Conservation (phyloP, 2,888 invertebrate genomes). For the Linyphia triangularis region DNA sequence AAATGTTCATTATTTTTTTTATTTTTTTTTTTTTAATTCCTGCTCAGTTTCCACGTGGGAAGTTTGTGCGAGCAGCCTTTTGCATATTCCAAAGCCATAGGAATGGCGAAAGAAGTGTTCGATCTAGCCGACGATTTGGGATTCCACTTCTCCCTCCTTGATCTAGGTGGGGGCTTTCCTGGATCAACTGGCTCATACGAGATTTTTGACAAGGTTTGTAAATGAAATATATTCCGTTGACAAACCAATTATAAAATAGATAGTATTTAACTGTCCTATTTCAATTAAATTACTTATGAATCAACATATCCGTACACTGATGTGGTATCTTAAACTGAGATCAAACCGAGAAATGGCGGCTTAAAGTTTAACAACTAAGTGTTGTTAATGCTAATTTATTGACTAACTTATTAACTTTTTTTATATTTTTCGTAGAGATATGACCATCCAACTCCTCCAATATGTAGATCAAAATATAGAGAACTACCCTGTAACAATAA, state of each 20-base stretch:
- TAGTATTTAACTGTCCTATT: too few relatives aligned
- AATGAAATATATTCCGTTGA: too few relatives aligned
- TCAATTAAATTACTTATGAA: neutral
- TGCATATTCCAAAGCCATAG: slow-evolving; percentile 90
- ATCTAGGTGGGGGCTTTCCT: slow-evolving; percentile 94
- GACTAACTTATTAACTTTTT: too few relatives aligned
- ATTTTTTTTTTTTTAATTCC: neutral
- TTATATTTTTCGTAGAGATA: too few relatives aligned
- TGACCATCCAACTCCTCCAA: too few relatives aligned
- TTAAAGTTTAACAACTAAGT: too few relatives aligned
- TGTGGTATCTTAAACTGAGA: too few relatives aligned
- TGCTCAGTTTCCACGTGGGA: slow-evolving; percentile 93
- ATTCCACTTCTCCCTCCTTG: slow-evolving; percentile 88
- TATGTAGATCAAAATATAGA: too few relatives aligned
- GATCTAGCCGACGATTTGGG: slow-evolving; percentile 86
- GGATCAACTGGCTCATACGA: slow-evolving; percentile 81
- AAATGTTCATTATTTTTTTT: neutral
- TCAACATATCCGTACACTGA: neutral
- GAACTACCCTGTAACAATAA: too few relatives aligned
- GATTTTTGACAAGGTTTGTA: slow-evolving; percentile 60
- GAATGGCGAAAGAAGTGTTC: slow-evolving; percentile 86
- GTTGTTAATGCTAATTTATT: too few relatives aligned
- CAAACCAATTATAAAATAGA: too few relatives aligned
- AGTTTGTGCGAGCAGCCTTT: slow-evolving; percentile 92
- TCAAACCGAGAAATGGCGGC: too few relatives aligned